Conservation (phyloP, 2,797 vertebrate species). For the Sarcoramphus papa region DNA sequence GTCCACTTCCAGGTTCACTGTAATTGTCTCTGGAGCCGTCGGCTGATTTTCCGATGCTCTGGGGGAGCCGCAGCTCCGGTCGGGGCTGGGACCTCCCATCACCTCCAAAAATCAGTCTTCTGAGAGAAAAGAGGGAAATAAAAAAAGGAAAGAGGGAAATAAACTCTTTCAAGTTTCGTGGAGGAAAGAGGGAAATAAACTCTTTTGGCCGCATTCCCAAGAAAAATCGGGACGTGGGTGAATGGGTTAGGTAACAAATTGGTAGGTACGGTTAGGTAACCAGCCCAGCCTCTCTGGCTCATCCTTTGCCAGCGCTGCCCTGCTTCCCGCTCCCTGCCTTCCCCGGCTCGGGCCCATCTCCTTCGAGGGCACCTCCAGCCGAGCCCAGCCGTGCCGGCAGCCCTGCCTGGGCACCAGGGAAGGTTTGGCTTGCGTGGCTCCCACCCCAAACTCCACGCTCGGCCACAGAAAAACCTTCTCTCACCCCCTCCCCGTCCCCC, state of each 20-base stretch:
- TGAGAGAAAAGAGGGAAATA: neutral
- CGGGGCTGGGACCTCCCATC: neutral
- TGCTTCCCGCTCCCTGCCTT: neutral
- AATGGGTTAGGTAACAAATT: neutral
- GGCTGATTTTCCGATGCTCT: neutral
- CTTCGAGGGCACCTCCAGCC: neutral
- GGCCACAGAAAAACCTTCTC: neutral
- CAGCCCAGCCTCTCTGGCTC: neutral
- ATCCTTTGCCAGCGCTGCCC: neutral
- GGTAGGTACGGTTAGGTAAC: too few species aligned
- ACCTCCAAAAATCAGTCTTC: neutral
- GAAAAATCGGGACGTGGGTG: neutral
- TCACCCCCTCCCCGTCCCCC: rapidly evolving
- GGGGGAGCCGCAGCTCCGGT: neutral
- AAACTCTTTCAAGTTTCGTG: neutral
- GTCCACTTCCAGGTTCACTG: neutral
- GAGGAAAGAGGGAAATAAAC: neutral
- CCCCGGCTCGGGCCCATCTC: rapidly evolving
- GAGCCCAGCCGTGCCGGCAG: neutral
- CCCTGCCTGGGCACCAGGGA: neutral
- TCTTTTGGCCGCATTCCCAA: neutral
- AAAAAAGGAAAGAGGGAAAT: neutral
- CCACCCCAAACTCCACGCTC: neutral
- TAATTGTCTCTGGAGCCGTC: neutral
- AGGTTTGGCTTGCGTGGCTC: neutral